Evolutionary conservation across 2,113 vertebrate species (phyloP).

Genomic region (Cebidichthys violaceus): DNA sequence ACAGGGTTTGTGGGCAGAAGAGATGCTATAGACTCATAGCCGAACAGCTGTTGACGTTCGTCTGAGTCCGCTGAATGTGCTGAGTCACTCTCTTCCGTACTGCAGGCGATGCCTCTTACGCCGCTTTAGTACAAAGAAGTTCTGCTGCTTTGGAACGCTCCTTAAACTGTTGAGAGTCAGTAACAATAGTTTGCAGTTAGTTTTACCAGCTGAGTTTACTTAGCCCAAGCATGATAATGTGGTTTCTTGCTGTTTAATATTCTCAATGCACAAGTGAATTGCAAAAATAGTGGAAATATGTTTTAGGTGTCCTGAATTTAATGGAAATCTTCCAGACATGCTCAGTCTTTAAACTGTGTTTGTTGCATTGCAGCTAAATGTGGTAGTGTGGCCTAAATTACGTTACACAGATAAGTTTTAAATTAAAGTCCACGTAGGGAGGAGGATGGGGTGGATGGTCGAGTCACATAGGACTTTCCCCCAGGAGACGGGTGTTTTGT

Average conservation of each 20-base stretch:
- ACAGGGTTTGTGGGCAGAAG: conserved; percentile 45
- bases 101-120: conserved; percentile 3
- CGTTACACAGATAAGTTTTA: background rate
- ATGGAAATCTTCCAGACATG: background rate
- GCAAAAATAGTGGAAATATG: background rate
- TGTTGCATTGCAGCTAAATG: background rate
- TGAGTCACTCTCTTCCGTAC: conserved; percentile 32
- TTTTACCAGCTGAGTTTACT: background rate
- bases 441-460: background rate
- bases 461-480: background rate
- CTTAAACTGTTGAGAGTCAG: background rate
- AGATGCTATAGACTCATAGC: conserved; percentile 42
- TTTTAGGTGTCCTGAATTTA: background rate
- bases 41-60: conserved; percentile 61
- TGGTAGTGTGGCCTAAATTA: background rate
- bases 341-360: background rate
- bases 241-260: background rate
- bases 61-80: conserved; percentile 50
- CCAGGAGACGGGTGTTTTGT: background rate
- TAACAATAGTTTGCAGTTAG: background rate
- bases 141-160: background rate
- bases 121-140: background rate
- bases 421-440: background rate
- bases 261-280: background rate
- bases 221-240: background rate